phyloP scores from a whole-genome alignment of 1,140 invertebrate genomes.

The Ditylenchus dipsaci region DNA sequence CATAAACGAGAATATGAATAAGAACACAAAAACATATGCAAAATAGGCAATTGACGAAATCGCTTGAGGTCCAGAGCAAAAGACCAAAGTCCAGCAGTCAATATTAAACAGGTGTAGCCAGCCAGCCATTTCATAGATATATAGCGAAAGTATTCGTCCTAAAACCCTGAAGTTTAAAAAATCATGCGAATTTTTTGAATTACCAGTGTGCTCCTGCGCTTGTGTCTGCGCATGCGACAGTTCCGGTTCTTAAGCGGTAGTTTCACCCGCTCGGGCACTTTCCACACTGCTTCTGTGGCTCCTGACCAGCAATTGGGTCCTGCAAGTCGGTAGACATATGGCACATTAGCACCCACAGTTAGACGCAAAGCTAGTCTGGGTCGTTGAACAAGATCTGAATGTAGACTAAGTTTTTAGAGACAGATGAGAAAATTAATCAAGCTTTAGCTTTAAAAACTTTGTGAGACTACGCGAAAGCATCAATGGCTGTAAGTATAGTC shows the following conservation, averaged over 20 bases:
- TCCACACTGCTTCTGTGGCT: constrained; percentile 35
- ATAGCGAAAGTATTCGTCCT: constrained; percentile 55
- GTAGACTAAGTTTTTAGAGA: too few relatives aligned
- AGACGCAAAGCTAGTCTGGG: constrained; percentile 30
- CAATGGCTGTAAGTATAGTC: too few relatives aligned
- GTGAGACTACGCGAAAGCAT: too few relatives aligned
- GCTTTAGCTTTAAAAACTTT: background rate
- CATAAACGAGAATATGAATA: constrained; percentile 46
- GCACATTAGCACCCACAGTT: constrained; percentile 40
- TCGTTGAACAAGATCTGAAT: constrained; percentile 15
- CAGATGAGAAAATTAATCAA: constrained; percentile 10
- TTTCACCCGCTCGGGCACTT: constrained; percentile 41
- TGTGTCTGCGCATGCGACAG: constrained; percentile 47
- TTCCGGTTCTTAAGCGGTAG: constrained; percentile 48
- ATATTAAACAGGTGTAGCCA: constrained; percentile 28
- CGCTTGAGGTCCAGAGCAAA: constrained; percentile 32
- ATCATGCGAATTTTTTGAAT: constrained; percentile 12
- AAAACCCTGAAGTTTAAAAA: background rate
- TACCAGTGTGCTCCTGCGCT: constrained; percentile 42
- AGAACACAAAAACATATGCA: constrained; percentile 39
- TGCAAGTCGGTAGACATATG: constrained; percentile 36
- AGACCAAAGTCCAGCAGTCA: constrained; percentile 38
- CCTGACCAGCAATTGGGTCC: constrained; percentile 34
- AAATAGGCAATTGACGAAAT: constrained; percentile 42
- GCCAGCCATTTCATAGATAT: constrained; percentile 49